These are phyloP conservation scores for Chelidonichthys spinosus DNA, from an alignment of 2,797 vertebrate species.

Conservation along the genomic window DNA sequence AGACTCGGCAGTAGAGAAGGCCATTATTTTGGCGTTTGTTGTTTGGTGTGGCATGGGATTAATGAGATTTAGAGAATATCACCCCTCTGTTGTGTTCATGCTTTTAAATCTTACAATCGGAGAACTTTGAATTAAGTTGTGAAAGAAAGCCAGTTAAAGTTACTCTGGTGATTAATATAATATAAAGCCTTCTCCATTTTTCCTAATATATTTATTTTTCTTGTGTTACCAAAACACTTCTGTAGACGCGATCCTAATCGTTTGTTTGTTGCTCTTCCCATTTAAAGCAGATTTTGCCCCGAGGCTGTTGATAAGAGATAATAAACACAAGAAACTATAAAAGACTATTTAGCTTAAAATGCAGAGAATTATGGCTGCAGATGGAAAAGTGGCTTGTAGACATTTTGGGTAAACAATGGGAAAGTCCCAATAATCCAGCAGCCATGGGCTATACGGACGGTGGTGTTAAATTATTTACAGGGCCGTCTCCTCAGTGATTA, in stretches of 20 bases:
- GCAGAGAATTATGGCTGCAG: constrained; percentile 56
- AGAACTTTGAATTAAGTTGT: constrained; percentile 42
- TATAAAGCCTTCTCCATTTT: constrained; percentile 39
- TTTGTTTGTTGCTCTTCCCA: constrained; percentile 58
- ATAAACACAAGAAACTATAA: constrained; percentile 70
- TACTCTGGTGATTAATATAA: constrained; percentile 31
- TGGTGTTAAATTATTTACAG: constrained; percentile 68
- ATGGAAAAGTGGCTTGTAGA: constrained; percentile 63
- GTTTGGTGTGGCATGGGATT: constrained; percentile 16
- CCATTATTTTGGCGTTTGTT: constrained; percentile 12
- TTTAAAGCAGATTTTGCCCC: constrained; percentile 58
- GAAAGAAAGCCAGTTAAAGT: constrained; percentile 21
- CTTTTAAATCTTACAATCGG: constrained; percentile 18
- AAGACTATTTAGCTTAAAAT: constrained; percentile 67
- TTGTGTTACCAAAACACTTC: constrained; percentile 23
- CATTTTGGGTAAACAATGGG: constrained; percentile 64
- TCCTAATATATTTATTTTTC: constrained; percentile 2
- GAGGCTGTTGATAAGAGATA: constrained; percentile 71
- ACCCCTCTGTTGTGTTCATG: background rate
- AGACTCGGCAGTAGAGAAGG: constrained; percentile 28
- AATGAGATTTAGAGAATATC: constrained; percentile 21
- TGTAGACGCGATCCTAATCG: constrained; percentile 59
- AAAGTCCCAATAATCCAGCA: constrained; percentile 63
- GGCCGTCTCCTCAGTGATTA: constrained; percentile 66
- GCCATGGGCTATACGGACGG: constrained; percentile 58